phyloP scores from a whole-genome alignment of 2,797 vertebrate species.

The Oceanodroma leucorhoa region DNA sequence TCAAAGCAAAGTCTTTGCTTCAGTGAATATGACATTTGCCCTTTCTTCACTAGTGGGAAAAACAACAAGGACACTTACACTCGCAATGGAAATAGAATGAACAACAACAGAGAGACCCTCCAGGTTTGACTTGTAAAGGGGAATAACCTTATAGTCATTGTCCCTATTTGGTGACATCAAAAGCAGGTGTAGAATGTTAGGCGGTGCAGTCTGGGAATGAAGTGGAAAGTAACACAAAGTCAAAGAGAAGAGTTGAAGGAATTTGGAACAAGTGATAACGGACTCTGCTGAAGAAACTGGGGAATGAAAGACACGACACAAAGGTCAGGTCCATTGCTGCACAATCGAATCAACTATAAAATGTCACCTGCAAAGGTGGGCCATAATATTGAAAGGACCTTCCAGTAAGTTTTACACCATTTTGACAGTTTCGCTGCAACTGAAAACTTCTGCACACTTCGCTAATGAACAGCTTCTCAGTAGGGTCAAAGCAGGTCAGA shows the following conservation, averaged over 20 bases:
- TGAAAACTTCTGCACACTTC: not conserved
- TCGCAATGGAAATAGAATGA: constrained; percentile 45
- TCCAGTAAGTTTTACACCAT: not conserved
- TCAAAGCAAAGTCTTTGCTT: constrained; percentile 65
- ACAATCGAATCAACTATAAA: not conserved
- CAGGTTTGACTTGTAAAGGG: constrained; percentile 53
- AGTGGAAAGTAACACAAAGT: constrained; percentile 36
- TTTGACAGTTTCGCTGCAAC: not conserved
- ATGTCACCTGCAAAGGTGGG: constrained; percentile 13
- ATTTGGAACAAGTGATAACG: constrained; percentile 1
- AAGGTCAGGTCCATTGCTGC: constrained; percentile 8
- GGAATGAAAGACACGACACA: not conserved
- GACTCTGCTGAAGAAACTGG: not conserved
- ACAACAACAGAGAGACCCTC: constrained; percentile 53
- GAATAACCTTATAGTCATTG: constrained; percentile 40
- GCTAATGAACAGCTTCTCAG: not conserved
- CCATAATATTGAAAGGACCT: not conserved
- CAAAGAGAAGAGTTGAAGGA: constrained; percentile 13
- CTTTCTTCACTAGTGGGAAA: constrained; percentile 60
- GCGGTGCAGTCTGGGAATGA: not conserved
- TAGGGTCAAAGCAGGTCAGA: not conserved
- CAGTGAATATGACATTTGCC: constrained; percentile 68
- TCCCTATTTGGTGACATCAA: constrained; percentile 43
- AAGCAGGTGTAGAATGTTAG: constrained; percentile 8
- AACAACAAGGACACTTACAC: constrained; percentile 61